Evolutionary conservation across 1,140 invertebrate genomes (phyloP), one percentile per base, ranked within the genome.

Genomic region (Leptinotarsa defecta): DNA sequence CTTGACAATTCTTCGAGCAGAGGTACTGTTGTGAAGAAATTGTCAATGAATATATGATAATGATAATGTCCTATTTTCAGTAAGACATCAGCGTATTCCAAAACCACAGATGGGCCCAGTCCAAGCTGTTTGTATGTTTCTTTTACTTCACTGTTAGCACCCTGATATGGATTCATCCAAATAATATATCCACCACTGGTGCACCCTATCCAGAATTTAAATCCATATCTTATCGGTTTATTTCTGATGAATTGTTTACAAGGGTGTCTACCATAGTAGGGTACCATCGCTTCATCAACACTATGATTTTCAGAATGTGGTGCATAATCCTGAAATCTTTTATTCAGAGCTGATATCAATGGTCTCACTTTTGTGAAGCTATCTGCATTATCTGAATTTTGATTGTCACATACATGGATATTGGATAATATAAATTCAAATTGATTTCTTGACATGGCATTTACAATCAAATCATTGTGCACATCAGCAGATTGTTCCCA

Each of bases 361-460:
- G 64, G 69, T 20, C 71, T 20, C 4, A 76, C 13, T 71, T 75
- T 67, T 2, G 52, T 11, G 22, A 68, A 57, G 20, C 61, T 61
- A 75, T 71, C 73, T 19, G 19, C 48, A 20, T 75, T 68, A 69
- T 69, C 75, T 48, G 83, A 68, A 22, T 71, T 68, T 63, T 73
- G 70, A 71, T 86, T 86, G 74, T 85, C 79, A 68, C n/a, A 24
- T 69, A 67, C 71, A 74, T 81, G 77, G 19, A 82, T 52, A 67
- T 81, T 78, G 22, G 68, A 74, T 49, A 81, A 76, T 61, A 80
- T 79, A 65, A 71, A 79, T 77, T 79, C 75, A 73, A 82, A 83
- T 70, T 76, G 68, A 75, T 83, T 73, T 48, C 76, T 71, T 19
- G 77, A 76, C 34, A 82, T 77, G 52, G 77, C 74, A 69, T 75